Conservation (phyloP, 2,888 invertebrate species). For the Torymus auratus region DNA sequence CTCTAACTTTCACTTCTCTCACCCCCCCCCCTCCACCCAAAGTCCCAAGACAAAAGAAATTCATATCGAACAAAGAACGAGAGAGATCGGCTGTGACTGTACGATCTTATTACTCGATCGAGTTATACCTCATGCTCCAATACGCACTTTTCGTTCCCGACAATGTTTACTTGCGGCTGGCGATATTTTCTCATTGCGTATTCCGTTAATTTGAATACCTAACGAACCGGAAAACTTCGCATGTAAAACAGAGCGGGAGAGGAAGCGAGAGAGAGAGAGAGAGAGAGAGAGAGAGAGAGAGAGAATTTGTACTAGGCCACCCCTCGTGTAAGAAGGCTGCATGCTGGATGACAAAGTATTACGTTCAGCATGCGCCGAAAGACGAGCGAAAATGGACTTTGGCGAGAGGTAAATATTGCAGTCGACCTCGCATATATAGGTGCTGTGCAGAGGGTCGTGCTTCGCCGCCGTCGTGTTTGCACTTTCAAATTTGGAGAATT, state of each 20-base stretch:
- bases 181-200: constrained; percentile 69
- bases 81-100: background rate
- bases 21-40: background rate
- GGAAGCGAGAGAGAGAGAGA: too few relatives aligned
- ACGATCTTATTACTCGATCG: constrained; percentile 44
- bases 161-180: constrained; percentile 33
- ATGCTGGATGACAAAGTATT: too few relatives aligned
- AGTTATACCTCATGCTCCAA: constrained; percentile 20
- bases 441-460: too few relatives aligned
- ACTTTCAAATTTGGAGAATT: too few relatives aligned
- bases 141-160: background rate
- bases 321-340: too few relatives aligned
- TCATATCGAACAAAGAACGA: too few relatives aligned
- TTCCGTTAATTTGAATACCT: constrained; percentile 70
- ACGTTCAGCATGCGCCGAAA: background rate
- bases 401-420: constrained; percentile 10
- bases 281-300: too few relatives aligned
- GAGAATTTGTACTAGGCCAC: too few relatives aligned
- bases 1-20: too few relatives aligned
- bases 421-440: background rate
- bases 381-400: background rate
- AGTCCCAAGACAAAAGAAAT: too few relatives aligned
- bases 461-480: too few relatives aligned
- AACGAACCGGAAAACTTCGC: constrained; percentile 70
- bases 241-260: constrained; percentile 63